Base-by-base conservation (phyloP, 2,888 invertebrate species). In the Odontocolon sp. region DNA sequence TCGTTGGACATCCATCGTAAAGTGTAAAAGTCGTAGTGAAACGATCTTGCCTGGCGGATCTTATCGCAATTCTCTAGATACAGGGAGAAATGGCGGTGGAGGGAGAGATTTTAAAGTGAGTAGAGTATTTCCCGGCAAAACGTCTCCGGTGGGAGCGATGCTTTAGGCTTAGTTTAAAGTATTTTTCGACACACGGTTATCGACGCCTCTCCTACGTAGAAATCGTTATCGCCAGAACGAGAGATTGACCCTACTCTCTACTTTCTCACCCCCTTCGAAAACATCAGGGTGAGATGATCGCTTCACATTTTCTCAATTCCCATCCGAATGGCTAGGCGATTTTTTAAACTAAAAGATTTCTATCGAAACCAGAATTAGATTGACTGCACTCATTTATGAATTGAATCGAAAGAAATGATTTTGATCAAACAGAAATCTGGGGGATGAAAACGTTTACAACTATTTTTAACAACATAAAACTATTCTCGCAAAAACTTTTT, bases 161-260 rank as follows among this genome's bases (percentile, higher is more conserved):
- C 84, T 84, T 90, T 86, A 88, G 84, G 86, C 89, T 89, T 88
- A 88, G 87, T 89, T 89, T 89, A 87, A 88, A 89, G 86, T 89
- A 87, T 59, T 52, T 57, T 14, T 14, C 38, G 28, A 66, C 80
- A 66, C 71, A 80, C 80, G 82, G 85, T 85, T 86, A 85, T 87
- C 84, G 88, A 85, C 82, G 52, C 21, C 57, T 47, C n/a, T n/a
- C 33, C 45, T 21, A 36, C 40, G 36, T 14, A 42, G 54, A 66
- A 66, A 68, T 26, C 69, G 75, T 80, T 80, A 79, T 80, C 73
- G 67, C 52, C 16, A 11, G 38, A 26, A 61, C 23, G 59, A 67
- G 57, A 72, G 61, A 80, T 78, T 76, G 80, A 76, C 73, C 75
- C 59, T 42, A n/a, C n/a, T n/a, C 36, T 31, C 64, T 38, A 45